Evolutionary conservation across 2,113 vertebrate genomes (phyloP), one percentile per base, ranked within the genome.

Genomic region (Festucalex cinctus): DNA sequence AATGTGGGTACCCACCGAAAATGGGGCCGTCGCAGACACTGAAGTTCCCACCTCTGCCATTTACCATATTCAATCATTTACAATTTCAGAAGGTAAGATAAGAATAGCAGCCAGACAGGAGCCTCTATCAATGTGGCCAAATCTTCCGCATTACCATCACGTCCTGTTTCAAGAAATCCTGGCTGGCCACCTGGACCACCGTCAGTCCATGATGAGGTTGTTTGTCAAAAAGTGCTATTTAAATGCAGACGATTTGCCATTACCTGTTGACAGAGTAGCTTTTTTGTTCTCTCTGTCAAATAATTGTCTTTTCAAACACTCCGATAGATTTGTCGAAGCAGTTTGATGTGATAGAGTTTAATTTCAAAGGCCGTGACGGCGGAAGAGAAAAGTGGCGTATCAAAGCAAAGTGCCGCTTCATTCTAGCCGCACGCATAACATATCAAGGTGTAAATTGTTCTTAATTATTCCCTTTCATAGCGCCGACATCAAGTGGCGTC

Each of bases 301-400:
- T 75, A 65, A 65, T 81, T 54, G 58, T 78, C 71, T 56, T 70
- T 64, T 68, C 71, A 66, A 57, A 69, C 64, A 43, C 28, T 41
- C 58, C 61, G 74, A 73, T 78, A 49, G 49, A 59, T 66, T 85
- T 76, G 74, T 73, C 74, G 57, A 26, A 81, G 63, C 61, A 48
- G 20, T 24, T 62, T 43, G 12, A 39, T 37, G 65, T 78, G 62
- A 80, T 67, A 64, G 44, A 17, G 63, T 77, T 79, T 75, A 65
- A 64, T 67, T 68, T 66, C 65, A 77, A 66, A 73, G 49, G 74
- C 62, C 10, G 26, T 32, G 14, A 56, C 61, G 75, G 66, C 65
- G 20, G 60, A 75, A 72, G 41, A 62, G 63, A 28, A 77, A 69
- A 71, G 63, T 53, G 35, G 26, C 10, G 39, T 75, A 80, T 83